These are phyloP conservation scores for Hylia prasina DNA, from an alignment of 2,113 vertebrate species.

Conservation along the genomic window DNA sequence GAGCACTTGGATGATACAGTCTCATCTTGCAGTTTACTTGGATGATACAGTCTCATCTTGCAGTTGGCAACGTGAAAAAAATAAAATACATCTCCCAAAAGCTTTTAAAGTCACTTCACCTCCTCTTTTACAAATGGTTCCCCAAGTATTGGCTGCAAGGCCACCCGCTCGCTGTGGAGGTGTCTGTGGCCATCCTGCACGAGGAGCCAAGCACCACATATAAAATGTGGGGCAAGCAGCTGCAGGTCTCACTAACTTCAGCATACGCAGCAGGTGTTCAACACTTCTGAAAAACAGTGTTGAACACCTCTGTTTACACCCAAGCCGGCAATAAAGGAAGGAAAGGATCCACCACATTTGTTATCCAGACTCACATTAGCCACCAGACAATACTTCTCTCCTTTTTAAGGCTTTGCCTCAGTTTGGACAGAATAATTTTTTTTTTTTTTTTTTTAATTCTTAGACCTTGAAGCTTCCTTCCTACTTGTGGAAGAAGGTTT, in stretches of 20 bases:
- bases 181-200: background rate
- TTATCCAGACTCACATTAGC: background rate
- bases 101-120: background rate
- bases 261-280: conserved; percentile 45
- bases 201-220: fast-evolving
- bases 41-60: background rate
- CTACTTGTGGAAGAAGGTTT: background rate
- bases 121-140: background rate
- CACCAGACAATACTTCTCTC: background rate
- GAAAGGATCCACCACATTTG: background rate
- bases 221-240: background rate
- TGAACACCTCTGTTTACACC: conserved; percentile 13
- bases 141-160: fast-evolving
- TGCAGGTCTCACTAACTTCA: background rate
- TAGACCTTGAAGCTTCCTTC: background rate
- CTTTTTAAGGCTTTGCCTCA: background rate
- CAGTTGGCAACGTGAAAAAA: background rate
- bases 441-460: background rate
- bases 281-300: background rate
- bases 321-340: conserved; percentile 23
- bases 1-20: background rate
- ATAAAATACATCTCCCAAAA: background rate
- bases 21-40: background rate
- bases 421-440: background rate
- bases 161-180: fast-evolving